Percentiles rank a stretch among this genome's conserved stretches.
Evolutionary conservation across 2,888 invertebrate species (phyloP).

Genomic region (Dendrolimus pini): DNA sequence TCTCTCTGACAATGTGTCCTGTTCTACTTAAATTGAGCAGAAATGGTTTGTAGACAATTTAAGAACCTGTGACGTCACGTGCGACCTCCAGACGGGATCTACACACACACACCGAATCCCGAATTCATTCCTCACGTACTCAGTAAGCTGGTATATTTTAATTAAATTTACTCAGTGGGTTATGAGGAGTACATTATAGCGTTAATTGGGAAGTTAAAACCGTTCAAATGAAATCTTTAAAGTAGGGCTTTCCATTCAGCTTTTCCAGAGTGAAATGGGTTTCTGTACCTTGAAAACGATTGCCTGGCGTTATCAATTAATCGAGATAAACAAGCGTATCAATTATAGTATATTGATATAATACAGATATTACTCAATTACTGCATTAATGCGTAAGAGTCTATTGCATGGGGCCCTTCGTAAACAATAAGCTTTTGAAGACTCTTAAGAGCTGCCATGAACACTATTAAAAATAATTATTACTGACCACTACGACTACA

Average conservation of each 20-base stretch:
- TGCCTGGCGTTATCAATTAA: too few relatives aligned
- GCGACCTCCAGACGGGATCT: background rate
- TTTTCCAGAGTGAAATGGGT: too few relatives aligned
- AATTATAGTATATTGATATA: background rate
- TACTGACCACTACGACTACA: too few relatives aligned
- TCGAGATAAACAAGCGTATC: too few relatives aligned
- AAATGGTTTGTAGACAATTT: background rate
- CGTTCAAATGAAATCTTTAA: background rate
- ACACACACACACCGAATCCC: background rate
- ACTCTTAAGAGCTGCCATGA: too few relatives aligned
- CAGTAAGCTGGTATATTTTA: background rate
- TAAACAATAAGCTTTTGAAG: too few relatives aligned
- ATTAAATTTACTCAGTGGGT: background rate
- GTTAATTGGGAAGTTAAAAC: background rate
- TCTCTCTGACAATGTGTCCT: background rate
- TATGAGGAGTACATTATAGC: background rate
- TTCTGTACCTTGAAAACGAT: too few relatives aligned
- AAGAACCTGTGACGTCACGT: background rate
- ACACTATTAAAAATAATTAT: too few relatives aligned
- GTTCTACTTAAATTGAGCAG: background rate
- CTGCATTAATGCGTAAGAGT: background rate
- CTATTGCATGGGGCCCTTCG: too few relatives aligned
- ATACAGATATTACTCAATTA: background rate
- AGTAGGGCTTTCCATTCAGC: too few relatives aligned
- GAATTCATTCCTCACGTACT: background rate